Base-by-base conservation (phyloP, 2,113 vertebrate species). In the Zingel zingel region DNA sequence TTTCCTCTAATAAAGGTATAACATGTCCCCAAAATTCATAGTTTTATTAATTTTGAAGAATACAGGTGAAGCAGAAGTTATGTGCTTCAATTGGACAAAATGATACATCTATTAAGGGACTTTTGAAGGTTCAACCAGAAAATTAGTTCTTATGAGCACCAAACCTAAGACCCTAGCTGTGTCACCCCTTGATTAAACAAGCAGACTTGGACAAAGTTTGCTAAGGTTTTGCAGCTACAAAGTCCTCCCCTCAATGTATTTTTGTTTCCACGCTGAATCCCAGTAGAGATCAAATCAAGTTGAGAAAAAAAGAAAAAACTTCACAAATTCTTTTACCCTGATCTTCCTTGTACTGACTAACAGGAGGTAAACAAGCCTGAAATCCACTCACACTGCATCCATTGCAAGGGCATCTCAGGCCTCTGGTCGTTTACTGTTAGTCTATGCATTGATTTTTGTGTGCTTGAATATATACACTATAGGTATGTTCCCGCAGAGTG, bases 81-180 rank as follows among this genome's bases (percentile, higher is more conserved):
- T 61, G 82, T 67, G 94, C 81, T 90, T 91, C 23, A 94, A 95
- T 95, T 81, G 93, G 62, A 68, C 92, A 94, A 50, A 27, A 56
- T 18, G 0, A 47, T 14, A 33, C 33, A 13, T 68, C 4, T 45
- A 16, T 25, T 27, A 8, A 63, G 95, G 95, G 94, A 97, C 95
- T 96, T 96, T 96, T 95, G 95, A 97, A 97, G 96, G 96, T 97
- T 98, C 96, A 97, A 96, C 95, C 96, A 96, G 96, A 97, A 97
- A 97, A 97, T 96, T 92, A 96, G 96, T 97, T 97, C 96, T 97
- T 96, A 96, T 94, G 95, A 96, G 96, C 96, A 96, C 92, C 91
- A 95, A 96, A 96, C 96, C 33, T 9, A 51, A 73, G 43, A 69
- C 23, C 30, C 18, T 53, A 48, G 12, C 12, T 43, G 48, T 95